These are phyloP conservation scores for Stictocephala bisonia DNA, from an alignment of 2,888 invertebrate species.

Conservation along the genomic window DNA sequence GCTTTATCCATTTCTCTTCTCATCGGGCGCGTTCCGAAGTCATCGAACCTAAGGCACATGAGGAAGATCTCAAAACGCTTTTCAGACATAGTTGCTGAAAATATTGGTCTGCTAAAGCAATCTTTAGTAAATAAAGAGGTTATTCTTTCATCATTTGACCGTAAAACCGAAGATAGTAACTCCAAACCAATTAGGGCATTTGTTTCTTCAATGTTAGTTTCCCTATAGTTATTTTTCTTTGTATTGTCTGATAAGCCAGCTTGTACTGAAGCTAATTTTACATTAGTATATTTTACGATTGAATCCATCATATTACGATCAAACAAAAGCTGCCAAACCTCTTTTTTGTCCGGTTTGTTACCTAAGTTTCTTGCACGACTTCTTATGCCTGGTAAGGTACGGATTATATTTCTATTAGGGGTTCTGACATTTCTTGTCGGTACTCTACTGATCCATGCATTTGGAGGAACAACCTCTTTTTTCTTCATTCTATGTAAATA, in stretches of 20 bases:
- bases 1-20: background rate
- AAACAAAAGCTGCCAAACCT: constrained; percentile 26
- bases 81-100: constrained; percentile 37
- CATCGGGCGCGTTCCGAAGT: background rate
- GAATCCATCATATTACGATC: background rate
- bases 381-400: constrained; percentile 19
- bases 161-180: constrained; percentile 9
- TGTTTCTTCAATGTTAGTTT: constrained; percentile 39
- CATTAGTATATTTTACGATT: constrained; percentile 20
- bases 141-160: constrained; percentile 9
- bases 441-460: constrained; percentile 31
- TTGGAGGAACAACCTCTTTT: constrained; percentile 13
- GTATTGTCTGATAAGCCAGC: background rate
- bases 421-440: constrained; percentile 26
- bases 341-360: background rate
- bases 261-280: constrained; percentile 7
- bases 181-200: constrained; percentile 43
- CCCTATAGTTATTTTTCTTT: constrained; percentile 32
- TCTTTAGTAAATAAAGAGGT: constrained; percentile 27
- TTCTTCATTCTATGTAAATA: constrained; percentile 27
- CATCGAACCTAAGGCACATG: constrained; percentile 30
- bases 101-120: constrained; percentile 25
- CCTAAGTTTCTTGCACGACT: constrained; percentile 11
- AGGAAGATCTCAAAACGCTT: constrained; percentile 39
- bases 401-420: constrained; percentile 17